A percentile compares a stretch with the other conserved stretches of the same genome.
Evolutionary conservation across 2,113 vertebrate species (phyloP).

Genomic region (Balaeniceps rex): DNA sequence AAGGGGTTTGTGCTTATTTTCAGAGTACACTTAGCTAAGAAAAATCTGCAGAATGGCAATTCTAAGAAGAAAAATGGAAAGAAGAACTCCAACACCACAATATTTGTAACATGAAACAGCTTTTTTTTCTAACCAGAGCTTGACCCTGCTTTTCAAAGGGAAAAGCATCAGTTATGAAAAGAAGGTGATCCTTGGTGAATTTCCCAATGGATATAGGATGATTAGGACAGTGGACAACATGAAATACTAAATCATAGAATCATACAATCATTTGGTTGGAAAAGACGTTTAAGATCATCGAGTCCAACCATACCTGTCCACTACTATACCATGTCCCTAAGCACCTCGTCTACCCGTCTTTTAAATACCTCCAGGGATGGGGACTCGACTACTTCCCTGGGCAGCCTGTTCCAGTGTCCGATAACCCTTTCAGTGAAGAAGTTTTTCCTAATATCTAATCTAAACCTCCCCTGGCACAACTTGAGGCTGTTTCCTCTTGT

Average conservation of each 20-base stretch:
- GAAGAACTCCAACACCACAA: neutral
- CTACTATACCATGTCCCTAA: no score
- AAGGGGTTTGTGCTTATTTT: neutral
- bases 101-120: neutral
- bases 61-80: neutral
- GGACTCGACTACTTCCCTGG: no score
- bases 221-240: neutral
- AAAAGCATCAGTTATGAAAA: neutral
- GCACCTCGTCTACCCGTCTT: no score
- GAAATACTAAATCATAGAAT: neutral
- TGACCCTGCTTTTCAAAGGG: neutral
- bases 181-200: neutral
- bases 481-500: no score
- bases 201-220: neutral
- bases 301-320: no score
- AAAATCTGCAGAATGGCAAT: neutral
- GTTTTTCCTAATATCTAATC: no score
- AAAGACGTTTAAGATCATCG: no score
- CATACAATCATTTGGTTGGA: no score
- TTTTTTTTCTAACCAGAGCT: neutral
- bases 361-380: no score
- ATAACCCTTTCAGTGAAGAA: no score
- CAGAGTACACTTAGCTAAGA: neutral
- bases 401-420: no score
- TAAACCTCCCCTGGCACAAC: no score